A percentile compares a stretch with the other conserved stretches of the same genome.
phyloP scores from a whole-genome alignment of 2,888 invertebrate genomes.

The Theretra japonica region DNA sequence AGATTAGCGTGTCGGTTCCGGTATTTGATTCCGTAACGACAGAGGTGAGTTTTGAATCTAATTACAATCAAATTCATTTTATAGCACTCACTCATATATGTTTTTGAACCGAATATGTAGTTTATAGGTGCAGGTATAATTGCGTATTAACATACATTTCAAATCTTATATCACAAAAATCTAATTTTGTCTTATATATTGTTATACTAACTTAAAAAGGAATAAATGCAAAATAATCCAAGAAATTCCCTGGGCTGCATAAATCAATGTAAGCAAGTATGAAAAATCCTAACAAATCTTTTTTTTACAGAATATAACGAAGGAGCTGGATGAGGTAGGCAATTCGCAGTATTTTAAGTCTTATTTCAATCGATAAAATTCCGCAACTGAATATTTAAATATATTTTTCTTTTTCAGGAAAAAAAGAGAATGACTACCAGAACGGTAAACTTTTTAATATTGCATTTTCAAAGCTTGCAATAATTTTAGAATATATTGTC shows the following conservation, averaged over 20 bases:
- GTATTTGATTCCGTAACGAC: slow-evolving; percentile 69
- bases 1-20: slow-evolving; percentile 75
- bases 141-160: too few relatives aligned
- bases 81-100: too few relatives aligned
- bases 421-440: slow-evolving; percentile 73
- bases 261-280: too few relatives aligned
- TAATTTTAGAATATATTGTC: neutral
- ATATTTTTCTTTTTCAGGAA: slow-evolving; percentile 64
- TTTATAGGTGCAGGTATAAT: too few relatives aligned
- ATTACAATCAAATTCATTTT: too few relatives aligned
- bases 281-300: slow-evolving; percentile 26
- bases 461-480: neutral
- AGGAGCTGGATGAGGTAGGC: slow-evolving; percentile 66
- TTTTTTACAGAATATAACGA: slow-evolving; percentile 74
- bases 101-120: too few relatives aligned
- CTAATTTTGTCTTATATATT: too few relatives aligned
- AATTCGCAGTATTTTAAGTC: neutral
- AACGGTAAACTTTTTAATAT: slow-evolving; percentile 59
- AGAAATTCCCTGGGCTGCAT: too few relatives aligned
- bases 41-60: slow-evolving; percentile 56
- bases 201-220: too few relatives aligned
- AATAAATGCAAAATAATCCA: too few relatives aligned
- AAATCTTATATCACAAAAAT: too few relatives aligned
- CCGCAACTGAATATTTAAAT: neutral
- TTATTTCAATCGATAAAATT: neutral